phyloP scores from a whole-genome alignment of 1,140 invertebrate species.

The Pectinophora gossypiella region DNA sequence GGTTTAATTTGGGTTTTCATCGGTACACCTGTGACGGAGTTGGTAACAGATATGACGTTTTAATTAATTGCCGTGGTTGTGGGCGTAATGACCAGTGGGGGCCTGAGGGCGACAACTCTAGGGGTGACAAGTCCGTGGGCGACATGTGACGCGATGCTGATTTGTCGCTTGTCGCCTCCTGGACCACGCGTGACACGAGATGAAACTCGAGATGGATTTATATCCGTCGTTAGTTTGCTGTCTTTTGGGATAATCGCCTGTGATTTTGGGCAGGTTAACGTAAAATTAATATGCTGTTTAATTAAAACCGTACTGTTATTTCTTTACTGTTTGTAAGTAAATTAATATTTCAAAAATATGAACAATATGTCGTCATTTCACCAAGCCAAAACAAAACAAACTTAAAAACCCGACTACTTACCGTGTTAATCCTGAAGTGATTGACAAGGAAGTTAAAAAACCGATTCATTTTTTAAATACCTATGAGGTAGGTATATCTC shows the following conservation, averaged over 20 bases:
- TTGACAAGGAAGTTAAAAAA: too few species aligned
- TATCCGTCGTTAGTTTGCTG: neutral
- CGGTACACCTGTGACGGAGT: slow-evolving; percentile 38
- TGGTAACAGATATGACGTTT: slow-evolving; percentile 37
- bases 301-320: too few species aligned
- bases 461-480: too few species aligned
- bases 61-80: slow-evolving; percentile 39
- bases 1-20: slow-evolving; percentile 15
- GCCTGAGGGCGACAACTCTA: neutral
- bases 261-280: too few species aligned
- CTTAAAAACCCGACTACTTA: too few species aligned
- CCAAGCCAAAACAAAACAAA: too few species aligned
- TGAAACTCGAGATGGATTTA: neutral
- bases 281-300: too few species aligned
- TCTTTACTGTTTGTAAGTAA: too few species aligned
- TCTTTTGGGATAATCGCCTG: neutral
- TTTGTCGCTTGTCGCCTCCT: slow-evolving; percentile 15
- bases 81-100: slow-evolving; percentile 22
- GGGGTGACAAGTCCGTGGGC: slow-evolving; percentile 1
- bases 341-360: too few species aligned
- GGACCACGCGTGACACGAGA: neutral
- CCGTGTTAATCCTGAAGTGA: too few species aligned
- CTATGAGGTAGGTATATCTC: too few species aligned
- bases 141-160: slow-evolving; percentile 28
- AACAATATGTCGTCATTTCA: too few species aligned